Percentiles rank a stretch among this genome's conserved stretches.
Conservation (phyloP, 2,113 vertebrate species). For the Peromyscus californicus region DNA sequence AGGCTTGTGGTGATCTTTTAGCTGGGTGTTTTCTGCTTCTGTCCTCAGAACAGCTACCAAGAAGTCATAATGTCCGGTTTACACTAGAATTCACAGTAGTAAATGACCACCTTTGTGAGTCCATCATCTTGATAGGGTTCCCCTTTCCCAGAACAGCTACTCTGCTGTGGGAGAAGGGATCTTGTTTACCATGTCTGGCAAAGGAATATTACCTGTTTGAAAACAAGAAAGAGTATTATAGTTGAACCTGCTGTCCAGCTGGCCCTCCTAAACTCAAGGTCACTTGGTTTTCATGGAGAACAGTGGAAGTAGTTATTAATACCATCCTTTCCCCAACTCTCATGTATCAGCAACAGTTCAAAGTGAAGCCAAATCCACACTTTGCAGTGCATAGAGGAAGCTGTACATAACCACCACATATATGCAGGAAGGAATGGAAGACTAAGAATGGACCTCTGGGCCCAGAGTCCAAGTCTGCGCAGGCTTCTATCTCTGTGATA, state of each 20-base stretch:
- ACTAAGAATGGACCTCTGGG: background rate
- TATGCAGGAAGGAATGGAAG: background rate
- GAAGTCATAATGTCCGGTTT: background rate
- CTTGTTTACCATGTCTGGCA: conserved; percentile 88
- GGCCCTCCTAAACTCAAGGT: conserved; percentile 32
- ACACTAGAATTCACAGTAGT: conserved; percentile 23
- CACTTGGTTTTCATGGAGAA: conserved; percentile 26
- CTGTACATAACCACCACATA: background rate
- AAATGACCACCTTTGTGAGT: background rate
- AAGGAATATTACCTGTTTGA: conserved; percentile 94
- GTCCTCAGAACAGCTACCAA: conserved; percentile 44
- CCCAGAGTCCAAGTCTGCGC: conserved; percentile 11
- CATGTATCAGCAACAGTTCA: background rate
- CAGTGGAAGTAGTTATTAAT: background rate
- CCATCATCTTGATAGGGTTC: background rate
- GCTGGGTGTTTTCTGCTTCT: conserved; percentile 16
- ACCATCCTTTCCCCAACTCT: background rate
- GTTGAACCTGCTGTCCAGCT: background rate
- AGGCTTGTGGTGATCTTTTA: background rate
- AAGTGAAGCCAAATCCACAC: background rate
- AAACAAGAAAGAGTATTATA: conserved; percentile 71
- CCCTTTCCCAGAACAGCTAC: conserved; percentile 32
- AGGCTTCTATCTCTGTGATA: background rate
- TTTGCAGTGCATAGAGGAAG: background rate
- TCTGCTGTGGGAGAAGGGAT: conserved; percentile 63